Evolutionary conservation across 2,888 invertebrate genomes (phyloP), one percentile per base, ranked within the genome.

Genomic region (Eristalis arbustorum): DNA sequence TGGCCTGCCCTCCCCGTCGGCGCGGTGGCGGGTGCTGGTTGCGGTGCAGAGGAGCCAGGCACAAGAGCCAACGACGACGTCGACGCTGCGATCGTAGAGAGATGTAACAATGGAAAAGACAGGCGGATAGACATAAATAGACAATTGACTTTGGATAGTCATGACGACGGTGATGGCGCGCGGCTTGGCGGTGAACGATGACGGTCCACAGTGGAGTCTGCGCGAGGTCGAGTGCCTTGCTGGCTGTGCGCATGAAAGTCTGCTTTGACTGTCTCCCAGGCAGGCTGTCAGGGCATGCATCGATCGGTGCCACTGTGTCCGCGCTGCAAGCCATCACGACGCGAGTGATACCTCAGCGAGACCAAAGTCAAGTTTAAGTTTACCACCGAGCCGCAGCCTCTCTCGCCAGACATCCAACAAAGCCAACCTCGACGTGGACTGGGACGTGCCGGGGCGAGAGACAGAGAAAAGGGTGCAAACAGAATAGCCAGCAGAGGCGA

Each of bases 341-440:
- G 31, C 22, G 56, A 23, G 34, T 62, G 57, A 61, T 61, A 66
- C 68, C 63, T 76, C 76, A 63, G 59, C 59, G 73, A 73, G 56
- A 69, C 71, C 83, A 83, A 87, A 87, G 87, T 87, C 87, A 87
- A 87, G 87, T 87, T 87, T 82, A 87, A 87, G 78, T 75, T 74
- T 84, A 66, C 13, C 4, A 49, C 13, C 74, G n/a, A 78, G 63
- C 13, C 59, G n/a, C 13, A 57, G 68, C 63, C 56, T 63, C 64
- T 63, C 34, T 18, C 34, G 5, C 31, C 22, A 49, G 49, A 22
- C 18, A 37, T 31, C 63, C 22, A 62, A 62, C 28, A 28, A 62
- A 42, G 40, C 6, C 23, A 34, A 63, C 57, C 68, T 34, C 75
- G 57, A 59, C 37, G 73, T 61, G 69, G 68, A 73, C 63, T 37